Evolutionary conservation across 2,888 invertebrate genomes (phyloP).

Genomic region (Polyommatus iphigenia): DNA sequence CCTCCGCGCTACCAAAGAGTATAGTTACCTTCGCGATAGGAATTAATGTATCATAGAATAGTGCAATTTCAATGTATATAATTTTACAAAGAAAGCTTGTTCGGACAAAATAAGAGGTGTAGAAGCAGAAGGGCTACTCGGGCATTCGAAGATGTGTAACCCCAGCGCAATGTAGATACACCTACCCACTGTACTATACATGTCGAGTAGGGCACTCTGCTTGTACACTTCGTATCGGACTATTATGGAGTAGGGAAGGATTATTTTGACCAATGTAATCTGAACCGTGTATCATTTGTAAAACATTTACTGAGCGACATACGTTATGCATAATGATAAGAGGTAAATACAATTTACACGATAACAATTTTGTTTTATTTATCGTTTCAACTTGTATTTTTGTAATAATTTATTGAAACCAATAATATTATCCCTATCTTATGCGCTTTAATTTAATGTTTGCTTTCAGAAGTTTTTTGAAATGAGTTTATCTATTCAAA

Average conservation of each 20-base stretch:
- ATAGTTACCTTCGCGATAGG: conserved; percentile 76
- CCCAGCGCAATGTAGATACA: conserved; percentile 21
- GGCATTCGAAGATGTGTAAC: neutral
- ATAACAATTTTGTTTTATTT: conserved; percentile 62
- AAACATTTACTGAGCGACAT: conserved; percentile 68
- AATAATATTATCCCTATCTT: too few relatives aligned
- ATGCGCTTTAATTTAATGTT: too few relatives aligned
- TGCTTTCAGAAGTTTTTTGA: too few relatives aligned
- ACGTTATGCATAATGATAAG: conserved; percentile 74
- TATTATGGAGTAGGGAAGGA: conserved; percentile 39
- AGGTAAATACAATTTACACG: conserved; percentile 80
- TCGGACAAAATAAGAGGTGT: conserved; percentile 1
- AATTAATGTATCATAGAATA: conserved; percentile 70
- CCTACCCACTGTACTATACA: neutral
- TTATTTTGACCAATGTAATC: conserved; percentile 79
- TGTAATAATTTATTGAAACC: too few relatives aligned
- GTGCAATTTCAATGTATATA: conserved; percentile 68
- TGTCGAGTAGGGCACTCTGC: neutral
- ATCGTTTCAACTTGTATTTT: neutral
- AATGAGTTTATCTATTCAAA: too few relatives aligned
- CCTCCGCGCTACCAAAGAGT: conserved; percentile 76
- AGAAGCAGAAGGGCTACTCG: neutral
- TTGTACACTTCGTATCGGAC: neutral
- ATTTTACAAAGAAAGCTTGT: conserved; percentile 55
- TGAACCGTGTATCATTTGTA: conserved; percentile 76